Conservation (phyloP, 2,113 vertebrate genomes). For the Alosa alosa region DNA sequence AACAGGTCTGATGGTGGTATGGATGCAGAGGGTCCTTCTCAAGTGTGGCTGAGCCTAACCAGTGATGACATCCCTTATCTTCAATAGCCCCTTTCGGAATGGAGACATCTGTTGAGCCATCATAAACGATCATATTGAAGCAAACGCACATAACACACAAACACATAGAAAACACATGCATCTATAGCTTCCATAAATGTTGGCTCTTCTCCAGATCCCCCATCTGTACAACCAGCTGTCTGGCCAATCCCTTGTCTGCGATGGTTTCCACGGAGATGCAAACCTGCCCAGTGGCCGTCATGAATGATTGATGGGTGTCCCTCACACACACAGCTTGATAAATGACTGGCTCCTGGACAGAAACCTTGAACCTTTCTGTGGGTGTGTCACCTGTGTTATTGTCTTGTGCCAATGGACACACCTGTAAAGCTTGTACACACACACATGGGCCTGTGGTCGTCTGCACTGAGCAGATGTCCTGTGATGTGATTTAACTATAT, state of each 20-base stretch:
- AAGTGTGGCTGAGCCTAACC: neutral
- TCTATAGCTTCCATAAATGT: neutral
- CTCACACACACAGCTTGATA: conserved; percentile 8
- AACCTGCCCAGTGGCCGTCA: neutral
- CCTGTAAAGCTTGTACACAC: neutral
- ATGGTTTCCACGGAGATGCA: neutral
- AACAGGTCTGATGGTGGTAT: too few relatives aligned
- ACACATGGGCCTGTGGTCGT: neutral
- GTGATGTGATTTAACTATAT: neutral
- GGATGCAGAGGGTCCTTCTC: neutral
- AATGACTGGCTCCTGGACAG: neutral
- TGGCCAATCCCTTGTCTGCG: neutral
- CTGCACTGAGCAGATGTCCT: neutral
- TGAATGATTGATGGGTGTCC: neutral
- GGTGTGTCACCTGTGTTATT: neutral
- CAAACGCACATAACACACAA: neutral
- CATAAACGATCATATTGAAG: neutral
- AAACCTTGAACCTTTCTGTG: neutral
- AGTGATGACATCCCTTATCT: neutral
- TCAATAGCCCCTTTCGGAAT: neutral
- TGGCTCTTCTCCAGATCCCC: neutral
- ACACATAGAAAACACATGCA: neutral
- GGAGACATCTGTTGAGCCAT: neutral
- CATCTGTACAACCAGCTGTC: neutral
- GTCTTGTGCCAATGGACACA: neutral